A percentile compares a stretch with the other conserved stretches of the same genome.
Evolutionary conservation across 2,113 vertebrate genomes (phyloP).

Genomic region (Pluvialis apricaria): DNA sequence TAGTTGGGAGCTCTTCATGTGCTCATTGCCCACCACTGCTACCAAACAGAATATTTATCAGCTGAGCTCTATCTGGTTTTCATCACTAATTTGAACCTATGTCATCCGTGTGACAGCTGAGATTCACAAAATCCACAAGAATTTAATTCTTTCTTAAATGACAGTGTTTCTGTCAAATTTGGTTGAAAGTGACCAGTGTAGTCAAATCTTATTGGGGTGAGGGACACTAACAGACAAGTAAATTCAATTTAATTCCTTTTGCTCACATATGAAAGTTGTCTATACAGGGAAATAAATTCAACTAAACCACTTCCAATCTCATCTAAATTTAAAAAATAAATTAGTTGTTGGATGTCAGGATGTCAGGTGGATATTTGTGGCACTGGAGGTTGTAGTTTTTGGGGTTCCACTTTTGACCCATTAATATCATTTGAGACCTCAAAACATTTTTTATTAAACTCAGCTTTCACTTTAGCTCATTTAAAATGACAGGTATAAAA

Average conservation of each 20-base stretch:
- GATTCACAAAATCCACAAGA: not conserved
- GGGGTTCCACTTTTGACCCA: not conserved
- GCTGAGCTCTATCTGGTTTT: not conserved
- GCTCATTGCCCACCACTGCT: not conserved
- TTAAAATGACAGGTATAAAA: not conserved
- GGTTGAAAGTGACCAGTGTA: not conserved
- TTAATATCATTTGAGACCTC: not conserved
- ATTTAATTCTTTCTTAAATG: not conserved
- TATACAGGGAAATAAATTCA: not conserved
- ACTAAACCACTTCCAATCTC: not conserved
- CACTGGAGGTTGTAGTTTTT: not conserved
- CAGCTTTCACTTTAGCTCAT: not conserved
- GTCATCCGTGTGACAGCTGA: not conserved
- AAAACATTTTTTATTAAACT: not conserved
- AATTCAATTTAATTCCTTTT: not conserved
- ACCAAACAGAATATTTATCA: not conserved
- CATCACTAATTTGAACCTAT: not conserved
- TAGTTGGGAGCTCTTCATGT: not conserved
- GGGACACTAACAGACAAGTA: not conserved
- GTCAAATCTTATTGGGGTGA: not conserved
- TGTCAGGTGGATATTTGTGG: not conserved
- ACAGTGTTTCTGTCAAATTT: not conserved
- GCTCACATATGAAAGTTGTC: not conserved
- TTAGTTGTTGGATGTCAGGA: not conserved
- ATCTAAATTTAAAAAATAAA: not conserved